phyloP scores from a whole-genome alignment of 1,140 invertebrate genomes.

The Macrotrachela quadricornifera region DNA sequence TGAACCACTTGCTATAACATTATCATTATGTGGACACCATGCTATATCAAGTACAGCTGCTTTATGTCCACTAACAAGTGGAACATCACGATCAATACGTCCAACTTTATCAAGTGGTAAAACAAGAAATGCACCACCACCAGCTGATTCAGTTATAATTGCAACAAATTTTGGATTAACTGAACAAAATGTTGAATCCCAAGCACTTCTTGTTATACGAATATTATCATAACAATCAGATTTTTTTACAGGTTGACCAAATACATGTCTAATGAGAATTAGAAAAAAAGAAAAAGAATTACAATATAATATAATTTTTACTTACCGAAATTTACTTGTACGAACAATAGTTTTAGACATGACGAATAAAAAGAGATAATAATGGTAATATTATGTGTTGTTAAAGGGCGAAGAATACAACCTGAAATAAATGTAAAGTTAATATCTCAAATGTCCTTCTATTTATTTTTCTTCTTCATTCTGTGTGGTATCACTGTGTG shows the following conservation, averaged over 20 bases:
- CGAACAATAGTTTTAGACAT: too few species aligned
- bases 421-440: too few species aligned
- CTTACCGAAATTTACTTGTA: too few species aligned
- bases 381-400: too few species aligned
- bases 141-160: slow-evolving; percentile 91
- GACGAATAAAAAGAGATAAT: too few species aligned
- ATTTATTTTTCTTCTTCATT: too few species aligned
- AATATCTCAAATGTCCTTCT: too few species aligned
- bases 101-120: slow-evolving; percentile 88
- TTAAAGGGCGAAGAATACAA: too few species aligned
- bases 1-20: slow-evolving; percentile 87
- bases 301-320: too few species aligned
- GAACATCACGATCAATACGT: slow-evolving; percentile 70
- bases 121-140: slow-evolving; percentile 92
- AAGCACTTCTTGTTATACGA: slow-evolving; percentile 84
- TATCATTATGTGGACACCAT: slow-evolving; percentile 95
- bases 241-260: slow-evolving; percentile 77
- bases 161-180: slow-evolving; percentile 98
- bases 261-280: slow-evolving; percentile 69
- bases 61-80: slow-evolving; percentile 87
- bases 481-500: too few species aligned
- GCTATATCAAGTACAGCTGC: slow-evolving; percentile 90
- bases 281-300: too few species aligned
- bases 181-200: slow-evolving; percentile 93
- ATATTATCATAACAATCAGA: slow-evolving; percentile 98